Evolutionary conservation across 2,797 vertebrate species (phyloP).

Genomic region (Muscicapa striata): DNA sequence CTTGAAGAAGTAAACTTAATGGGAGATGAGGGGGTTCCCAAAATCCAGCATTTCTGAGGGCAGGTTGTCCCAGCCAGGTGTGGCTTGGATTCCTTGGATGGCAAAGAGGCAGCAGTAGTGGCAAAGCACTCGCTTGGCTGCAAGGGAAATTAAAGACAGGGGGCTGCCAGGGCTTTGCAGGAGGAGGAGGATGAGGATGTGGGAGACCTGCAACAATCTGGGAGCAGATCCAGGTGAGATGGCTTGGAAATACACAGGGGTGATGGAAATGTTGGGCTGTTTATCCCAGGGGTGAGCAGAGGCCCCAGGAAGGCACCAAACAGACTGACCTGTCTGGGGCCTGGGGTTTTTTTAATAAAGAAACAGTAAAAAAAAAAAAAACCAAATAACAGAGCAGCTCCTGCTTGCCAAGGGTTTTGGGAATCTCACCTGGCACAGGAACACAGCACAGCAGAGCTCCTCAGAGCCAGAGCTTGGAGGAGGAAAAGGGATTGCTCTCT

Average conservation of each 20-base stretch:
- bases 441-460: not conserved
- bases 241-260: slow-evolving; percentile 15
- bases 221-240: slow-evolving; percentile 51
- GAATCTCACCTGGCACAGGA: slow-evolving; percentile 61
- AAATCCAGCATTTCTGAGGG: not conserved
- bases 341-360: slow-evolving; percentile 40
- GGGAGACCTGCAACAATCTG: slow-evolving; percentile 37
- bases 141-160: not conserved
- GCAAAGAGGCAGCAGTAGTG: slow-evolving; percentile 9
- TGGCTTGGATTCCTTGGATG: not conserved
- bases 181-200: slow-evolving; percentile 34
- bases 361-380: slow-evolving; percentile 65
- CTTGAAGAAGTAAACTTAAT: not conserved
- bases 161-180: slow-evolving; percentile 32
- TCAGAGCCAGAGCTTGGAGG: not conserved
- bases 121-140: slow-evolving; percentile 52
- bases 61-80: slow-evolving; percentile 1
- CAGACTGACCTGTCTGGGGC: not conserved
- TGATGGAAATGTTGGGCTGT: not conserved
- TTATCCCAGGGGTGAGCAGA: slow-evolving; percentile 43
- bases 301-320: not conserved
- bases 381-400: not conserved
- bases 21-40: not conserved
- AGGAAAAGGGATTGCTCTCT: not conserved
- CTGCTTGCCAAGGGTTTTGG: slow-evolving; percentile 70